Conservation (phyloP, 1,140 invertebrate genomes). For the Calosoma granatense region DNA sequence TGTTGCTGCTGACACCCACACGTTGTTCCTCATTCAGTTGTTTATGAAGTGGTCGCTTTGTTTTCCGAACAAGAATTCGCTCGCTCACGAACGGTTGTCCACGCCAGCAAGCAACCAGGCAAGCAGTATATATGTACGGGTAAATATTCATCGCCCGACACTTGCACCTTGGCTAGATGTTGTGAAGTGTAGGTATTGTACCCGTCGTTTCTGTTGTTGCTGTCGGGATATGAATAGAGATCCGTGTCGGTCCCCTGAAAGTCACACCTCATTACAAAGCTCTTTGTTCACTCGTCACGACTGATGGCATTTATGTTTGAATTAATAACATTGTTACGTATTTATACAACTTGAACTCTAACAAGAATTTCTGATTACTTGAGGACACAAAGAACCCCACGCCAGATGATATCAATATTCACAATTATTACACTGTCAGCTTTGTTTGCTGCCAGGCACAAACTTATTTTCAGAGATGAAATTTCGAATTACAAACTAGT, state of each 20-base stretch:
- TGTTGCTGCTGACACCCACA: not conserved
- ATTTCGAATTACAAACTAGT: too few species aligned
- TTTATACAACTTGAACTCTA: conserved; percentile 7
- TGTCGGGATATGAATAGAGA: too few species aligned
- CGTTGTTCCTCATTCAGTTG: not conserved
- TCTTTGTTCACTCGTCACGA: not conserved
- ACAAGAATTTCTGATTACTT: conserved; percentile 5
- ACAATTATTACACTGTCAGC: too few species aligned
- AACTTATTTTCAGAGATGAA: too few species aligned
- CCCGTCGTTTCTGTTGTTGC: not conserved
- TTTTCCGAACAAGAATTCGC: not conserved
- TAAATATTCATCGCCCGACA: too few species aligned
- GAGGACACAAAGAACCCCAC: not conserved
- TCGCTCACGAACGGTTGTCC: too few species aligned
- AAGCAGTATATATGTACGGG: too few species aligned
- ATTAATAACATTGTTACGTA: conserved; percentile 3
- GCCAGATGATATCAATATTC: not conserved
- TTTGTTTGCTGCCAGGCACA: too few species aligned
- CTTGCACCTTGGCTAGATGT: too few species aligned
- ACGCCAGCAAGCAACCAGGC: too few species aligned
- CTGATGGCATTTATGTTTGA: conserved; percentile 1
- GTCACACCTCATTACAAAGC: conserved; percentile 6
- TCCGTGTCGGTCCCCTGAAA: not conserved
- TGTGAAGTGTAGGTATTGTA: not conserved
- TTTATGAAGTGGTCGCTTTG: conserved; percentile 6